Conservation (phyloP, 1,140 invertebrate genomes). For the Pseudomyrmex flavicornis region DNA sequence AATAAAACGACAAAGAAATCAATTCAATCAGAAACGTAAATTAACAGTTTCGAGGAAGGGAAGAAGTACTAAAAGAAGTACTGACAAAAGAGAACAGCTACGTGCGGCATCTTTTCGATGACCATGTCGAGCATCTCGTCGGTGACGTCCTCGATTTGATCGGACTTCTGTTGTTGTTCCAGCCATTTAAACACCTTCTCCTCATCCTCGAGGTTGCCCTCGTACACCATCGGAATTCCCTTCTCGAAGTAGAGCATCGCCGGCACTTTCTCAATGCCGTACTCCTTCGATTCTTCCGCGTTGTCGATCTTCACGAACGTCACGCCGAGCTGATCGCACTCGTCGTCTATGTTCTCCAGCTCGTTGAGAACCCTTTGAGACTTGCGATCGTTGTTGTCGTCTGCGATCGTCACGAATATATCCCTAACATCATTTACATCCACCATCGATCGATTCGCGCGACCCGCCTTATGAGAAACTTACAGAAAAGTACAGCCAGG, state of each 20-base stretch:
- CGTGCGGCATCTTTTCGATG: conserved; percentile 94
- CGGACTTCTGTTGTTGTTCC: conserved; percentile 92
- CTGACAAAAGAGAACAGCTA: conserved; percentile 96
- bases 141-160: conserved; percentile 97
- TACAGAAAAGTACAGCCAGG: conserved; percentile 96
- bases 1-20: not conserved
- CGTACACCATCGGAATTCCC: conserved; percentile 94
- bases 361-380: conserved; percentile 94
- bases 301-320: conserved; percentile 97
- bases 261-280: conserved; percentile 95
- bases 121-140: conserved; percentile 97
- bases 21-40: not conserved
- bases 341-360: conserved; percentile 97
- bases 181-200: conserved; percentile 96
- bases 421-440: conserved; percentile 16
- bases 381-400: conserved; percentile 96
- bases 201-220: conserved; percentile 96
- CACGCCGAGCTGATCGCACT: conserved; percentile 94
- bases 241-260: conserved; percentile 96
- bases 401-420: conserved; percentile 84
- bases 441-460: not conserved
- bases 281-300: conserved; percentile 94
- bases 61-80: conserved; percentile 86
- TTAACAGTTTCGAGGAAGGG: not conserved
- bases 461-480: conserved; percentile 77